A percentile compares a stretch with the other conserved stretches of the same genome.
These are phyloP conservation scores for Danaus chrysippus DNA, from an alignment of 2,888 invertebrate genomes.

Conservation along the genomic window DNA sequence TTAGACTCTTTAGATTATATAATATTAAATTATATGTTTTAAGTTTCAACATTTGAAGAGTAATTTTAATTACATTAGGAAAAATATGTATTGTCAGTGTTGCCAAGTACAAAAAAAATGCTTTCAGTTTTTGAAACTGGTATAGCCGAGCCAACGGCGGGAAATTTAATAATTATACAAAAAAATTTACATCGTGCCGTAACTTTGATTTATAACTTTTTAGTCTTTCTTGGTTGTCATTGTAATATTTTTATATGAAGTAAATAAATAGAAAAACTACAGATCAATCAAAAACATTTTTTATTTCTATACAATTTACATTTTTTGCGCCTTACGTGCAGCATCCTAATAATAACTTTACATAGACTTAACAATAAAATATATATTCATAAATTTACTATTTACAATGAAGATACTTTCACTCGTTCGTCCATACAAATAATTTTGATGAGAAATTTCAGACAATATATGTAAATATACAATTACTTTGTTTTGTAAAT, in stretches of 20 bases:
- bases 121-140: neutral
- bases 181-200: neutral
- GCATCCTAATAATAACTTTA: constrained; percentile 51
- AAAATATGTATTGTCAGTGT: neutral
- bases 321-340: constrained; percentile 54
- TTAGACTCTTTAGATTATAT: too few relatives aligned
- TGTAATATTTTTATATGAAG: constrained; percentile 17
- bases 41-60: too few relatives aligned
- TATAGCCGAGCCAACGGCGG: neutral
- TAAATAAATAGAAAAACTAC: constrained; percentile 41
- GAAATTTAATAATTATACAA: neutral
- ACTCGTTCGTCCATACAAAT: constrained; percentile 33
- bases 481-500: constrained; percentile 24
- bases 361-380: constrained; percentile 51
- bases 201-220: neutral
- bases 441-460: constrained; percentile 21
- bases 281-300: constrained; percentile 60
- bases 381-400: constrained; percentile 37
- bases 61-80: too few relatives aligned
- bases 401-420: constrained; percentile 34
- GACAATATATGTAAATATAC: neutral
- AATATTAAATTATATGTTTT: too few relatives aligned
- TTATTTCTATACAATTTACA: constrained; percentile 74
- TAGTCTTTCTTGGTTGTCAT: neutral
- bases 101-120: neutral